Conservation (phyloP, 1,140 invertebrate species). For the Musca domestica region DNA sequence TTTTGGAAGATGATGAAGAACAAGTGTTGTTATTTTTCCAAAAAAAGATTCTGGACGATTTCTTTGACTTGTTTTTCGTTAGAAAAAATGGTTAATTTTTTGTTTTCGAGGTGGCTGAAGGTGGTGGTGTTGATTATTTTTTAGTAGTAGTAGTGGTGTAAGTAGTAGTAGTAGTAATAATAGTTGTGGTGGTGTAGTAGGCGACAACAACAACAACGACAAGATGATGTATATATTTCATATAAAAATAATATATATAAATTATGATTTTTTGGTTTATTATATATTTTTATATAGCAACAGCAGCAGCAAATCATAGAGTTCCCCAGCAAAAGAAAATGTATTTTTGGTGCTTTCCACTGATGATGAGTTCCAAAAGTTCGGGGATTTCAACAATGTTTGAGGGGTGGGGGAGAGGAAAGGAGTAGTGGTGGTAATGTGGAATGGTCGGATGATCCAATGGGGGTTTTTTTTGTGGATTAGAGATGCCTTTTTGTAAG, state of each 20-base stretch:
- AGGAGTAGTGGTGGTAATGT: no score
- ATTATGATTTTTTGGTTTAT: neutral
- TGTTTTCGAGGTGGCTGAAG: neutral
- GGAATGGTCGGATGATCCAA: no score
- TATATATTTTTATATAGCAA: slow-evolving; percentile 16
- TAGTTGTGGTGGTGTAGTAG: slow-evolving; percentile 18
- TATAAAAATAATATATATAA: slow-evolving; percentile 10
- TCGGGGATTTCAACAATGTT: no score
- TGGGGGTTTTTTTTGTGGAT: no score
- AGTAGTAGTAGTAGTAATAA: slow-evolving; percentile 14
- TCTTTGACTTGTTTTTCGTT: no score
- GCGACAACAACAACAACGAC: slow-evolving; percentile 29
- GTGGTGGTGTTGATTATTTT: slow-evolving; percentile 5
- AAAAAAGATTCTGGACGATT: no score
- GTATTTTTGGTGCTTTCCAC: no score
- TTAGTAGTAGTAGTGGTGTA: slow-evolving; percentile 14
- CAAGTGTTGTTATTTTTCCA: neutral
- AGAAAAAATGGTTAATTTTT: no score
- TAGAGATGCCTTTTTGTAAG: no score
- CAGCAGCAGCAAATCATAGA: slow-evolving; percentile 24
- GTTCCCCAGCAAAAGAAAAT: no score
- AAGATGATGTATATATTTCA: slow-evolving; percentile 23
- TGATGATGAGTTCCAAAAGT: no score
- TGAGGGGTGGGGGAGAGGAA: no score
- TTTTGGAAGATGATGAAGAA: slow-evolving; percentile 6